Conservation (phyloP, 2,888 invertebrate genomes). For the Pemphredon lugubris region DNA sequence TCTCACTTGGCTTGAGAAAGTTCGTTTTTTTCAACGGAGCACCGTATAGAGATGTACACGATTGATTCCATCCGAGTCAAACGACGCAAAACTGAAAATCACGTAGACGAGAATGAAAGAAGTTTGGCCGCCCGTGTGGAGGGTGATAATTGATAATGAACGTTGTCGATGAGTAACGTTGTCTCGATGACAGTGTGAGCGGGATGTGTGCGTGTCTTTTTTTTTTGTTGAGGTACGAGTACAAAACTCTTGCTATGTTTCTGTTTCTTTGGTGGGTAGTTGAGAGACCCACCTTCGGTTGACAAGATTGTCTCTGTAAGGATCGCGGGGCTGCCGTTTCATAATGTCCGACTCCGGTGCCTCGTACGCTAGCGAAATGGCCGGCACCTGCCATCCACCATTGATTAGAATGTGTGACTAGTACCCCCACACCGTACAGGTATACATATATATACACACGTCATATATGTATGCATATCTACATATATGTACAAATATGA, state of each 20-base stretch:
- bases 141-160: no score
- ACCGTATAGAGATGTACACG: no score
- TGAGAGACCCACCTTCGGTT: conserved; percentile 94
- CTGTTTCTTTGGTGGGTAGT: conserved; percentile 76
- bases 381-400: conserved; percentile 90
- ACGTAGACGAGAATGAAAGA: neutral
- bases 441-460: conserved; percentile 46
- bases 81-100: no score
- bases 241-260: conserved; percentile 48
- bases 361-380: conserved; percentile 99
- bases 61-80: no score
- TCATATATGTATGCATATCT: conserved; percentile 47
- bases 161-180: neutral
- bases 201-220: neutral
- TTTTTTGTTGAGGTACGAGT: conserved; percentile 32
- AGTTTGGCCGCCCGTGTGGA: conserved; percentile 16
- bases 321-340: conserved; percentile 99
- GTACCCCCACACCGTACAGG: conserved; percentile 59
- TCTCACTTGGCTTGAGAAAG: no score
- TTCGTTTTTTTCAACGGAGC: no score
- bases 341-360: conserved; percentile 99
- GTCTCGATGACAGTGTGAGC: conserved; percentile 4
- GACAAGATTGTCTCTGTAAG: conserved; percentile 98
- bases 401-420: conserved; percentile 71
- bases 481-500: conserved; percentile 30